Percentiles rank a stretch among this genome's conserved stretches.
Conservation (phyloP, 2,888 invertebrate species). For the Lycaena phlaeas region DNA sequence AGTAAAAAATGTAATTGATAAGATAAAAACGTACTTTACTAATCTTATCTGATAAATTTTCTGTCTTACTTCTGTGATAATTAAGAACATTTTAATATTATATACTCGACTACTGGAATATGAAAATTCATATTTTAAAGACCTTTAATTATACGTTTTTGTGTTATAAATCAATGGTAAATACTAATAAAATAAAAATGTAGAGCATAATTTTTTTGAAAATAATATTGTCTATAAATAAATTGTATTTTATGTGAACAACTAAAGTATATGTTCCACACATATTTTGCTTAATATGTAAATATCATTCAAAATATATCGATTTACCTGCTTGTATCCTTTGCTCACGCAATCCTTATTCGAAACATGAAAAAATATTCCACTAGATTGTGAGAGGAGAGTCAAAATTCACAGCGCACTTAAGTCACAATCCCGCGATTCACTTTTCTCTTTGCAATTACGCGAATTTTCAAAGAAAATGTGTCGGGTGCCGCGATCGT, state of each 20-base stretch:
- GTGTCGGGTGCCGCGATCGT: conserved; percentile 57
- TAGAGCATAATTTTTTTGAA: no score
- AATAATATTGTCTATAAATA: no score
- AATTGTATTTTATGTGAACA: no score
- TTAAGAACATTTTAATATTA: background rate
- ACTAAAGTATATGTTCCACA: no score
- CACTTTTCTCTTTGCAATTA: conserved; percentile 69
- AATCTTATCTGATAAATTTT: conserved; percentile 5
- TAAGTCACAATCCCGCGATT: conserved; percentile 52
- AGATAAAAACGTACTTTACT: background rate
- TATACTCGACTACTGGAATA: background rate
- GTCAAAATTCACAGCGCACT: conserved; percentile 59
- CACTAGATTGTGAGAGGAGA: conserved; percentile 59
- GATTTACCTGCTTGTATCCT: conserved; percentile 34
- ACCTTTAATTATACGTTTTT: no score
- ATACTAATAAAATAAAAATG: background rate
- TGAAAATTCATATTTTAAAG: no score
- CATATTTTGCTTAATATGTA: conserved; percentile 7
- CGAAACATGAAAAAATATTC: conserved; percentile 44
- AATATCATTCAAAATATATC: conserved; percentile 20
- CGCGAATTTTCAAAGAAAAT: conserved; percentile 70
- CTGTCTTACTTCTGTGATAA: background rate
- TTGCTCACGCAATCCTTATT: conserved; percentile 57
- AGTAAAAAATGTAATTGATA: conserved; percentile 3
- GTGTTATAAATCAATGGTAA: no score